Evolutionary conservation across 2,113 vertebrate species (phyloP).

Genomic region (Eulemur rufifrons): DNA sequence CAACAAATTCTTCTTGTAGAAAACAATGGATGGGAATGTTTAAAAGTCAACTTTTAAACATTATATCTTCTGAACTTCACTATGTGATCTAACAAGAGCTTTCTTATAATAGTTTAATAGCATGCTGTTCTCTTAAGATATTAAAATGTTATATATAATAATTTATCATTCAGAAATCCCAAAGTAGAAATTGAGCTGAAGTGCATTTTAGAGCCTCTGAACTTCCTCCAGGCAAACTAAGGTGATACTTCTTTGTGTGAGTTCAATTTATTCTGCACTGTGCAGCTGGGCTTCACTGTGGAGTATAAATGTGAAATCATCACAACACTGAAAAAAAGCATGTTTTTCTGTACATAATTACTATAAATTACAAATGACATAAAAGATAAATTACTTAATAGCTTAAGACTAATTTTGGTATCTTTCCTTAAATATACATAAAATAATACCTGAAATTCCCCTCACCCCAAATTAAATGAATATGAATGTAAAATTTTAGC

Average conservation of each 20-base stretch:
- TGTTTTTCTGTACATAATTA: background rate
- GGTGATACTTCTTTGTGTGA: background rate
- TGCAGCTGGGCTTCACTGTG: background rate
- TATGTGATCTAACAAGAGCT: background rate
- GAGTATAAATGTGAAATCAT: background rate
- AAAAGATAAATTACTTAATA: background rate
- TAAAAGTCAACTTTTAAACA: background rate
- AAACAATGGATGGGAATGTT: background rate
- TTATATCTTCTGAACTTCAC: accelerated
- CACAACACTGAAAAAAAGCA: background rate
- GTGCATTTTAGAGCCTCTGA: background rate
- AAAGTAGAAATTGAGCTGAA: background rate
- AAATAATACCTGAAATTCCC: background rate
- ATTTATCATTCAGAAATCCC: constrained; percentile 34
- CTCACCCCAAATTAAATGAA: background rate
- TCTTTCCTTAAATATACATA: background rate
- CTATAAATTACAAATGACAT: background rate
- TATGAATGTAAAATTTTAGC: background rate
- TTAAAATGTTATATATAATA: background rate
- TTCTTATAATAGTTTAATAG: accelerated
- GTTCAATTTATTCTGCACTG: background rate
- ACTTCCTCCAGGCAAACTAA: constrained; percentile 12
- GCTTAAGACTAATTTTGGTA: background rate
- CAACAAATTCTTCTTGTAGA: background rate
- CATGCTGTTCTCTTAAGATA: constrained; percentile 40